Base-by-base conservation (phyloP, 2,113 vertebrate species). In the Oenanthe melanoleuca region DNA sequence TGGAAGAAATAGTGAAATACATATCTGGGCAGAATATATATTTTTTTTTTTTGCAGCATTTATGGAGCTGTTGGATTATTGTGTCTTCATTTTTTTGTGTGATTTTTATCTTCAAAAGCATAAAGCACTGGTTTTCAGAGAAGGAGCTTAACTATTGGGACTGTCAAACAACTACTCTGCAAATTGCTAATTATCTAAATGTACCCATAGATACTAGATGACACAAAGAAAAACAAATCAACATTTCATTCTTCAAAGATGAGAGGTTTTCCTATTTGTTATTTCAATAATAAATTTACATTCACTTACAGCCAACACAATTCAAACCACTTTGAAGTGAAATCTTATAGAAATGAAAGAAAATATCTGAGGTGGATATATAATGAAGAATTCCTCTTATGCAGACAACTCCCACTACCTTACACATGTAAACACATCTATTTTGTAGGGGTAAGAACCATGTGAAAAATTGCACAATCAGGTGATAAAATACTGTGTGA, bases 241-340 rank as follows among this genome's bases (percentile, higher is more conserved):
- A 57, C 44, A 11, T 87, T 97, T 95, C 89, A 89, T 97, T 95
- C 89, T 96, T 98, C 97, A 97, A 73, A 83, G 50, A 93, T 94
- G 97, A 98, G 31, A 94, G 96, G 91, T 96, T 96, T 96, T 96
- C 97, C 95, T 92, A 86, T 97, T 97, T 97, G 72, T 69, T 96
- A 80, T 93, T 93, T 98, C 97, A 95, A 96, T 97, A 97, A 89
- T 97, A 98, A 98, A 91, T 98, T 97, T 97, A 89, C 72, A 96
- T 97, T 97, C 96, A 95, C 74, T 97, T 97, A 95, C 92, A 97
- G 84, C 38, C 93, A 93, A 83, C 79, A 93, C 80, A 96, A 91
- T 94, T 96, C 96, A 96, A 98, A 70, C 10, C 65, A 77, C 88
- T 96, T 95, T 75, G 86, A 97, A 93, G 78, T 80, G 31, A 93